Evolutionary conservation across 1,140 invertebrate genomes (phyloP).

Genomic region (Leptinotarsa undecemlineata): DNA sequence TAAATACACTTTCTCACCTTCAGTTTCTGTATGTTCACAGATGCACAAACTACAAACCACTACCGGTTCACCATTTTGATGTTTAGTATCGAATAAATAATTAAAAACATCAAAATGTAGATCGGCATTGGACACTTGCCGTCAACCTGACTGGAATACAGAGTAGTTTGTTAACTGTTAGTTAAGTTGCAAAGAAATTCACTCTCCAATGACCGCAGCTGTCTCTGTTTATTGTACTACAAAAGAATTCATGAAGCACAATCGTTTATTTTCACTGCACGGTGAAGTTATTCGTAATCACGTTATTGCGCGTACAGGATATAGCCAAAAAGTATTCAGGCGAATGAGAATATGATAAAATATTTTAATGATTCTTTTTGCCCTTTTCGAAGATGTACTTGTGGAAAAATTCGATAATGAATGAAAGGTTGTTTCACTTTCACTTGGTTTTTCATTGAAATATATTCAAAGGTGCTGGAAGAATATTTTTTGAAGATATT

Average conservation of each 20-base stretch:
- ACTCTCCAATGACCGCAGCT: background rate
- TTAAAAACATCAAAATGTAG: background rate
- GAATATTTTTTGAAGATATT: too few species aligned
- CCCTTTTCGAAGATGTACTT: too few species aligned
- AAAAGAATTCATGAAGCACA: background rate
- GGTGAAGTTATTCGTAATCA: too few species aligned
- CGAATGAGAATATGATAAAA: too few species aligned
- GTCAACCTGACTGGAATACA: background rate
- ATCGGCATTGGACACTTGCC: background rate
- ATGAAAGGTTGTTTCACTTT: too few species aligned
- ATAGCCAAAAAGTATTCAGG: too few species aligned
- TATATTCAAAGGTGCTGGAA: too few species aligned
- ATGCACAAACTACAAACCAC: background rate
- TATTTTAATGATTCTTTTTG: too few species aligned
- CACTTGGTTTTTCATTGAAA: too few species aligned
- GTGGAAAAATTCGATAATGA: too few species aligned
- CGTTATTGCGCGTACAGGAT: too few species aligned
- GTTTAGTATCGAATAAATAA: background rate
- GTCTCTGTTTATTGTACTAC: background rate
- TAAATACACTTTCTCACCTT: background rate
- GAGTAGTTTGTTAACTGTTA: background rate
- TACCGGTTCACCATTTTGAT: background rate
- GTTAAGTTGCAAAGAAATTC: background rate
- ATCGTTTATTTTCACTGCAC: too few species aligned
- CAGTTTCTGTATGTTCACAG: background rate